Percentiles rank a stretch among this genome's conserved stretches.
phyloP scores from a whole-genome alignment of 2,113 vertebrate species.

The Sakesphorus luctuosus region DNA sequence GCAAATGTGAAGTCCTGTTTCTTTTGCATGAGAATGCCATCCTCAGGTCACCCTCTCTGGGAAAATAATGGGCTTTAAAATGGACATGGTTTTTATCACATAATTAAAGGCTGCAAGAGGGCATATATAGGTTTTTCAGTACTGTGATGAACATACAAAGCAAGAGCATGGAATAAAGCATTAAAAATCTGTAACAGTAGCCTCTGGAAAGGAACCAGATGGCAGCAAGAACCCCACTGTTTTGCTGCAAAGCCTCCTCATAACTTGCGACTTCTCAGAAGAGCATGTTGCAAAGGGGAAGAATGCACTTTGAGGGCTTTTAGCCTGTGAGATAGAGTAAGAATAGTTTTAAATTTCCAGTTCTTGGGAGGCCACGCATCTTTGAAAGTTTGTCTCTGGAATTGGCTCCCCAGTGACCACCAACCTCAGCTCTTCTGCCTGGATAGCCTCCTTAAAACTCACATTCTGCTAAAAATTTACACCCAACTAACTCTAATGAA shows the following conservation, averaged over 20 bases:
- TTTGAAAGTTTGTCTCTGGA: background rate
- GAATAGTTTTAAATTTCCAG: background rate
- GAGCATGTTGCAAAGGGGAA: rapidly evolving
- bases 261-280: background rate
- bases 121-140: background rate
- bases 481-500: background rate
- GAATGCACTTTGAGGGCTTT: background rate
- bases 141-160: background rate
- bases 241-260: background rate
- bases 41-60: background rate
- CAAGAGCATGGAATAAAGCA: background rate
- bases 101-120: background rate
- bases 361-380: background rate
- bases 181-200: background rate
- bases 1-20: background rate
- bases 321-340: background rate
- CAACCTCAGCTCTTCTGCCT: background rate
- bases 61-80: background rate
- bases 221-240: background rate
- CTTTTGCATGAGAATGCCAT: background rate
- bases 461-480: background rate
- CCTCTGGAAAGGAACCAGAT: background rate
- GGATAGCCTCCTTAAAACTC: background rate
- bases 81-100: background rate
- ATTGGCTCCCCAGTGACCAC: background rate